Evolutionary conservation across 2,797 vertebrate genomes (phyloP), one percentile per base, ranked within the genome.

Genomic region (Carcharodon carcharias): DNA sequence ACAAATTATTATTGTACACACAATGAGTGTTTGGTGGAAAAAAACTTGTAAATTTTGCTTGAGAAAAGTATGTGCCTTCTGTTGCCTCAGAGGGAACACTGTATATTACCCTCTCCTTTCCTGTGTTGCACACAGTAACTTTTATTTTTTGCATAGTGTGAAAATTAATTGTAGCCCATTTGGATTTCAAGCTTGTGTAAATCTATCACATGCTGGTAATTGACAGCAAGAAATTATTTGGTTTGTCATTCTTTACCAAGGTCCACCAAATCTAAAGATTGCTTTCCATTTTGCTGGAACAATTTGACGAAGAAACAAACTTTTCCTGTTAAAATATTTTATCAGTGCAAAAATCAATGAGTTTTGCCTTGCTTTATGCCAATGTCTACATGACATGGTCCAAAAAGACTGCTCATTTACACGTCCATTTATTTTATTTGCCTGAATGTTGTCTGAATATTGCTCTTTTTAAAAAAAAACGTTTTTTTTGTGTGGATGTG

Each of bases 371-470:
- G 97, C 96, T 96, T 97, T 88, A 94, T 97, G 97, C 97, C 97
- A 98, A 97, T 58, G 96, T 97, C 97, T 96, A 97, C 97, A 98
- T 96, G 97, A 61, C 85, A 96, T 96, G 96, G 95, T 97, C 97
- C 97, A 97, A 97, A 97, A 96, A 97, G 97, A 96, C 97, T 93
- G 97, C 97, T 98, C 97, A 98, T 98, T 97, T 98, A 96, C 97
- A 98, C 97, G 97, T 96, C 87, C 97, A 97, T 97, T 97, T 97
- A 97, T 97, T 97, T 98, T 97, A 97, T 97, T 97, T 97, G 97
- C 97, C n/a, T n/a, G n/a, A 92, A 97, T 97, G 97, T 96, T 96
- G 97, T 97, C 97, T 98, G 97, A 97, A 97, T 97, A 96, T 96
- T 97, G 96, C 96, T 96, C 96, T 96, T 93, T 96, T 96, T 96